Evolutionary conservation across 1,140 invertebrate genomes (phyloP), one percentile per base, ranked within the genome.

Genomic region (Psix sp.): DNA sequence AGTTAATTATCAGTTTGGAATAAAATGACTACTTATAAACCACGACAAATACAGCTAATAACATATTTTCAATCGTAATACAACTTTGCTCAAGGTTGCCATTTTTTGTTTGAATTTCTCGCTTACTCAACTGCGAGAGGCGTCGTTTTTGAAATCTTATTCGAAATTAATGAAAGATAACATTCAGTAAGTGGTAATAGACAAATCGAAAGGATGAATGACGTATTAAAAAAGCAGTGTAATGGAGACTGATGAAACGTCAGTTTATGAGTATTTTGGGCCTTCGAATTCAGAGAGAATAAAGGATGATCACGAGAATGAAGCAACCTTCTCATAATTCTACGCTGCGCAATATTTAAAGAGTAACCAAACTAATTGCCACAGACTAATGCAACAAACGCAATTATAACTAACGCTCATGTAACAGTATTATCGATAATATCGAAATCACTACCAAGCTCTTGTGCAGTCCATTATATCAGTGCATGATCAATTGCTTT

Each of bases 291-390:
- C 0, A 15, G 1, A 26, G 10, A 38, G 10, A 24, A 38, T 24
- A 13, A 51, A 38, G 9, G 33, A 51, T 51, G 33, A 15, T 51
- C 36, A n/a, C 11, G 14, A 33, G 20, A 14, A 42, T 42, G 26
- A 49, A 16, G 36, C 20, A 62, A 62, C 9, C 5, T 49, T 49
- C 45, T 13, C 29, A 33, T 26, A 49, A 49, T 40, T 40, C 33
- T 6, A 29, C 42, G 42, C 57, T 62, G 6, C 57, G 45, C 29
- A 62, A 62, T 45, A 17, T 21, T 49, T 48, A 33, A 20, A 43
- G 45, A 62, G 57, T 42, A 49, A 40, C 38, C 10, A 21, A 42
- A 16, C 29, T 57, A 57, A 57, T 57, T 57, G 14, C 31, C 16
- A 36, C 1, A 2, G 16, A 26, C 29, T 46, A 57, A 21, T 57